A percentile compares a stretch with the other conserved stretches of the same genome.
phyloP scores from a whole-genome alignment of 1,140 invertebrate species.

The Calycopis cecrops region DNA sequence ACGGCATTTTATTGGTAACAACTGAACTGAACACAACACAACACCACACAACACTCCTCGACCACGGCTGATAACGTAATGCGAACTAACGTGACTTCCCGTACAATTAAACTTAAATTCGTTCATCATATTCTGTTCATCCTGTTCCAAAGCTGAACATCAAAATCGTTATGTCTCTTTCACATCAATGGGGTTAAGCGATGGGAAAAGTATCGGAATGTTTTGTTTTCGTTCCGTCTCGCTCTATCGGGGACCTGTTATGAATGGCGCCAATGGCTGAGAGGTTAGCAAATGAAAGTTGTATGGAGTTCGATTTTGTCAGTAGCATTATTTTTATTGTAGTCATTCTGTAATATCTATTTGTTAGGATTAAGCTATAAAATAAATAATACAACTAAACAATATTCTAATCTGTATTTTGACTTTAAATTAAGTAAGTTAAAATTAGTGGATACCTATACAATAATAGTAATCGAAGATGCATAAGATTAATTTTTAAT shows the following conservation, averaged over 20 bases:
- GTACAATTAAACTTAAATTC: conserved; percentile 55
- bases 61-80: conserved; percentile 32
- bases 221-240: conserved; percentile 70
- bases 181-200: conserved; percentile 27
- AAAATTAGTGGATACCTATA: too few relatives aligned
- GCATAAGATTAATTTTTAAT: too few relatives aligned
- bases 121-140: conserved; percentile 45
- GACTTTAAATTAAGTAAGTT: too few relatives aligned
- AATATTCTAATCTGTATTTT: too few relatives aligned
- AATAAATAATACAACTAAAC: too few relatives aligned
- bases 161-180: conserved; percentile 40
- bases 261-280: conserved; percentile 40
- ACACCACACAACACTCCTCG: conserved; percentile 30
- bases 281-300: conserved; percentile 27
- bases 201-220: conserved; percentile 72
- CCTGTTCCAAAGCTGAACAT: conserved; percentile 38
- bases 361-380: neutral
- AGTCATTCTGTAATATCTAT: conserved; percentile 16
- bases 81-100: conserved; percentile 37
- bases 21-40: conserved; percentile 4
- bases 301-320: conserved; percentile 42
- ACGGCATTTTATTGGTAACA: conserved; percentile 44
- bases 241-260: conserved; percentile 55
- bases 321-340: conserved; percentile 12
- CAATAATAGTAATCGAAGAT: too few relatives aligned